A percentile compares a stretch with the other conserved stretches of the same genome.
Conservation (phyloP, 2,888 invertebrate genomes). For the Oxytorus armatus region DNA sequence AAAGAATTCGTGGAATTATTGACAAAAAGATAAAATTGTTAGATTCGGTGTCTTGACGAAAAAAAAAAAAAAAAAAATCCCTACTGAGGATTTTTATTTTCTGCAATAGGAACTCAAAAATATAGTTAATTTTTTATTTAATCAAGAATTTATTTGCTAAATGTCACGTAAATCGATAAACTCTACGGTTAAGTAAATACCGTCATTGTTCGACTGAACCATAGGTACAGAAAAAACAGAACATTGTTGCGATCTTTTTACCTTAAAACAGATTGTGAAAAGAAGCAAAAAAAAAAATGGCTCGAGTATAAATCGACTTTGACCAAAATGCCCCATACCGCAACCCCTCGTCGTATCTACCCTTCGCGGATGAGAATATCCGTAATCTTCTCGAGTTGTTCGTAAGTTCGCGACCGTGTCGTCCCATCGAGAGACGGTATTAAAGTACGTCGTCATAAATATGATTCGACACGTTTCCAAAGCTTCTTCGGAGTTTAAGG, state of each 20-base stretch:
- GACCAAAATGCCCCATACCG: neutral
- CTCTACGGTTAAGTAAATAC: too few relatives aligned
- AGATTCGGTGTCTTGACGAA: too few relatives aligned
- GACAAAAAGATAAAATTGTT: neutral
- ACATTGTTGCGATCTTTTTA: too few relatives aligned
- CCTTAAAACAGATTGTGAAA: too few relatives aligned
- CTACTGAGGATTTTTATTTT: too few relatives aligned
- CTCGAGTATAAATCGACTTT: neutral
- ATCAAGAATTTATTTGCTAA: too few relatives aligned
- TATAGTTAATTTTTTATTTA: too few relatives aligned
- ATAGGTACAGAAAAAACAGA: neutral
- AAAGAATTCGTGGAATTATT: neutral
- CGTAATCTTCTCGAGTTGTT: slow-evolving; percentile 55
- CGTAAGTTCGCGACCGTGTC: slow-evolving; percentile 66
- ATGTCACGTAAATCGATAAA: too few relatives aligned
- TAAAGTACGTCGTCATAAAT: slow-evolving; percentile 73
- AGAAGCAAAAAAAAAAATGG: too few relatives aligned
- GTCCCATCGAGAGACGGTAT: slow-evolving; percentile 70
- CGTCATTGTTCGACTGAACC: too few relatives aligned
- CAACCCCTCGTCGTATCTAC: neutral
- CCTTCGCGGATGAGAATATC: slow-evolving; percentile 12
- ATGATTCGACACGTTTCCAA: slow-evolving; percentile 73
- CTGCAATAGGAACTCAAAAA: too few relatives aligned
- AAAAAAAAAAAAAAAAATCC: too few relatives aligned
- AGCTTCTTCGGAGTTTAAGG: slow-evolving; percentile 38